A percentile compares a stretch with the other conserved stretches of the same genome.
These are phyloP conservation scores for Margarornis squamiger DNA, from an alignment of 2,797 vertebrate genomes.

Conservation along the genomic window DNA sequence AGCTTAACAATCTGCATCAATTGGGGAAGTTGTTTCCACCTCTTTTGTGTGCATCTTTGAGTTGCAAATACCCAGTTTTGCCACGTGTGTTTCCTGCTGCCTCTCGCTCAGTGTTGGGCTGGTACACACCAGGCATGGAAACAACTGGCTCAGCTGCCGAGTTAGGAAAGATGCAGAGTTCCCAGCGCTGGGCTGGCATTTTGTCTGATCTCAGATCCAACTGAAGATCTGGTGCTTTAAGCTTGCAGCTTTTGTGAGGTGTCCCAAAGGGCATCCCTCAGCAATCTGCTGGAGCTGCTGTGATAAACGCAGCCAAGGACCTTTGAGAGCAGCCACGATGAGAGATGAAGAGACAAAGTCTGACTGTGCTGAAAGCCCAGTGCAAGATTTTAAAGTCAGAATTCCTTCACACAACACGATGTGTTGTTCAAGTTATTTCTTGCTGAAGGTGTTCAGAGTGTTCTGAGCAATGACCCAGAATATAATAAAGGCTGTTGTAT, in stretches of 20 bases:
- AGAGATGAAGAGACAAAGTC: not conserved
- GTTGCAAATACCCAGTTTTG: not conserved
- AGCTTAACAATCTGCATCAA: not conserved
- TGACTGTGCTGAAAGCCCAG: not conserved
- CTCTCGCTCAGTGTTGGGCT: not conserved
- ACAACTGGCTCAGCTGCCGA: not conserved
- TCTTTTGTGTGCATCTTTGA: not conserved
- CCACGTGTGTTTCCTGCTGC: not conserved
- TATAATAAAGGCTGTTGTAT: not conserved
- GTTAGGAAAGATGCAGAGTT: not conserved
- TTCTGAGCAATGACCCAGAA: not conserved
- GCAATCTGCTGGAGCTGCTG: not conserved
- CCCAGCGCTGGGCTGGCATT: not conserved
- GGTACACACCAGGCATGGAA: not conserved
- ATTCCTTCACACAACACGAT: not conserved
- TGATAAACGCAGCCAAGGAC: not conserved
- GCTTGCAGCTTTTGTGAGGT: not conserved
- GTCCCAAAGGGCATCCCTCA: not conserved
- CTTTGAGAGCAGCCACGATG: not conserved
- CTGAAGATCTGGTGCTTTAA: not conserved
- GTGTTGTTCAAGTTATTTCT: not conserved
- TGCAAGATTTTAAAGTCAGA: not conserved
- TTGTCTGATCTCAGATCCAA: not conserved
- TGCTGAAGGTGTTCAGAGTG: not conserved
- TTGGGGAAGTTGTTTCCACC: not conserved